phyloP scores from a whole-genome alignment of 2,113 vertebrate genomes.

The Rutilus rutilus region DNA sequence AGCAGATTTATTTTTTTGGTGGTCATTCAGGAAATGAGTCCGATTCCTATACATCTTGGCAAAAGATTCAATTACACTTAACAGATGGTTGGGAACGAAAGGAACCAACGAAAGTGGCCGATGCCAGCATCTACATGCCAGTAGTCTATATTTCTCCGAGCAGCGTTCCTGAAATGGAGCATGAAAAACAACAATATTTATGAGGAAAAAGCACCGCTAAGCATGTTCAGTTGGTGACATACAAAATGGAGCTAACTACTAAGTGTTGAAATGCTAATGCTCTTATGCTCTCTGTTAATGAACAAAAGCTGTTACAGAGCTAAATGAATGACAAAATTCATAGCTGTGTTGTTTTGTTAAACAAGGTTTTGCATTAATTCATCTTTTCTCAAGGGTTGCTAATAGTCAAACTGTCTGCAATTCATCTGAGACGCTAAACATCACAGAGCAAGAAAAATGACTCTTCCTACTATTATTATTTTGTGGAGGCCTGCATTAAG shows the following conservation, averaged over 20 bases:
- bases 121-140: constrained; percentile 28
- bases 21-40: constrained; percentile 30
- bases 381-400: constrained; percentile 5
- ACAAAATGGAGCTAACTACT: constrained; percentile 29
- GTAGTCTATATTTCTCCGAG: neutral
- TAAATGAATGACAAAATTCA: neutral
- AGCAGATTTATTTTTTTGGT: constrained; percentile 41
- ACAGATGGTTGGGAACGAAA: constrained; percentile 38
- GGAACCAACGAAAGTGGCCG: constrained; percentile 28
- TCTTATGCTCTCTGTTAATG: constrained; percentile 31
- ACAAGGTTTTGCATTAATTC: constrained; percentile 2
- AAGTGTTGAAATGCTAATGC: constrained; percentile 39
- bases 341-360: constrained; percentile 11
- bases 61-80: constrained; percentile 25
- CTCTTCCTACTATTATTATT: neutral
- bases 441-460: neutral
- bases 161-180: constrained; percentile 46
- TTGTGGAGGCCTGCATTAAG: neutral
- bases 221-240: constrained; percentile 29
- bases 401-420: neutral
- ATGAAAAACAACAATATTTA: constrained; percentile 47
- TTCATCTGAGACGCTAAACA: constrained; percentile 12
- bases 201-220: neutral
- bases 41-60: constrained; percentile 23
- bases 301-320: neutral